Evolutionary conservation across 2,113 vertebrate species (phyloP).

Genomic region (Brevimyrus niger): DNA sequence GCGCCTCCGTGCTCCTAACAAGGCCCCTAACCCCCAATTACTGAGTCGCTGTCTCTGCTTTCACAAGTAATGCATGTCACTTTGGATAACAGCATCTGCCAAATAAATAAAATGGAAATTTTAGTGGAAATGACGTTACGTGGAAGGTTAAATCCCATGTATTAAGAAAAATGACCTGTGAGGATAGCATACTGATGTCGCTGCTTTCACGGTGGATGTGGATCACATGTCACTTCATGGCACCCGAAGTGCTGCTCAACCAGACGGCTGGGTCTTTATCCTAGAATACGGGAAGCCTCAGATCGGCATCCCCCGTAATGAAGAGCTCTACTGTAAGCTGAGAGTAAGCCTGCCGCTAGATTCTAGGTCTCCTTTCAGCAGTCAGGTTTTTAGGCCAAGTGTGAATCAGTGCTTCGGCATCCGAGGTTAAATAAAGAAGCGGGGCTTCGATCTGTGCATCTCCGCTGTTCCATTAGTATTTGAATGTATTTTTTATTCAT

Average conservation of each 20-base stretch:
- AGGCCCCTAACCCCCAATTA: background rate
- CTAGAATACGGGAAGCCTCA: background rate
- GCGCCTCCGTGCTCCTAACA: background rate
- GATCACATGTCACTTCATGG: background rate
- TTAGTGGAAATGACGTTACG: background rate
- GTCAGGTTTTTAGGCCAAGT: background rate
- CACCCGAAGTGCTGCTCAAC: background rate
- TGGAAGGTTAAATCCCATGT: background rate
- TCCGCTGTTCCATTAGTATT: background rate
- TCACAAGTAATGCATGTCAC: background rate
- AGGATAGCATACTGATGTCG: background rate
- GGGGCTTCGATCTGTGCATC: background rate
- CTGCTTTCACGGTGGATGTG: background rate
- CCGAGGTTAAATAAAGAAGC: background rate
- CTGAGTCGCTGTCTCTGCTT: background rate
- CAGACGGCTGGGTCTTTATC: background rate
- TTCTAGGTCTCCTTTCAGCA: background rate
- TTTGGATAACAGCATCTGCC: background rate
- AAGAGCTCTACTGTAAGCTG: background rate
- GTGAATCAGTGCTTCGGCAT: slow-evolving; percentile 1
- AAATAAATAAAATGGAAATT: background rate
- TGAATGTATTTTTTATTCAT: background rate
- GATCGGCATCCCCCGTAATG: background rate
- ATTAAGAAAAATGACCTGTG: background rate
- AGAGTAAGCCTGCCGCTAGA: background rate